These are phyloP conservation scores for Petrocephalus sullivani DNA, from an alignment of 2,797 vertebrate species.

Conservation along the genomic window DNA sequence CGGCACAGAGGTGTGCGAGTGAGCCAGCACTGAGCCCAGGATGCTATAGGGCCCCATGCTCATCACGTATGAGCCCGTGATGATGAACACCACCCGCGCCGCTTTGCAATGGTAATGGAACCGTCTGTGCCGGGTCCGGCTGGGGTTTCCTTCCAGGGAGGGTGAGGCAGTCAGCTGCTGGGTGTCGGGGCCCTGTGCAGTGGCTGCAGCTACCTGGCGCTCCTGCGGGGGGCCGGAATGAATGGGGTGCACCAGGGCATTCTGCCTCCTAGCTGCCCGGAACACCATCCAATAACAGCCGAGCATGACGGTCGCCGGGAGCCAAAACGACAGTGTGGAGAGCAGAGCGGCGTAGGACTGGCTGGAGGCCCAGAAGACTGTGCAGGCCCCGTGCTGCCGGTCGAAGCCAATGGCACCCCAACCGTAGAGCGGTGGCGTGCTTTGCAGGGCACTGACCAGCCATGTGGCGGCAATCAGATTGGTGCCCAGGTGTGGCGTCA, in stretches of 20 bases:
- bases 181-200: slow-evolving; percentile 39
- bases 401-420: slow-evolving; percentile 80
- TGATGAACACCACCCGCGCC: slow-evolving; percentile 78
- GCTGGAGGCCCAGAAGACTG: slow-evolving; percentile 78
- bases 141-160: slow-evolving; percentile 53
- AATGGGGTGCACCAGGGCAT: slow-evolving; percentile 75
- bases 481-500: slow-evolving; percentile 75
- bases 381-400: slow-evolving; percentile 66
- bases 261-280: slow-evolving; percentile 75
- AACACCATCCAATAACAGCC: slow-evolving; percentile 85
- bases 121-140: slow-evolving; percentile 60
- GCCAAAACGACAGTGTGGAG: slow-evolving; percentile 71
- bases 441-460: slow-evolving; percentile 75
- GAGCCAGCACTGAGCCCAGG: slow-evolving; percentile 70
- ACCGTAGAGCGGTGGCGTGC: slow-evolving; percentile 78
- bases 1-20: slow-evolving; percentile 56
- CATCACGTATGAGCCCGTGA: slow-evolving; percentile 79
- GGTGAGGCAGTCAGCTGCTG: slow-evolving; percentile 40
- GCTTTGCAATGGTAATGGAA: slow-evolving; percentile 84
- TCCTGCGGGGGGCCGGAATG: slow-evolving; percentile 59
- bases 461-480: slow-evolving; percentile 77
- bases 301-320: slow-evolving; percentile 76
- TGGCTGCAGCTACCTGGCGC: slow-evolving; percentile 42
- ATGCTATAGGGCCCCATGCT: slow-evolving; percentile 83
- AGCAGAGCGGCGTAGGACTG: slow-evolving; percentile 72